These are phyloP conservation scores for Lagria hirta DNA, from an alignment of 2,888 invertebrate genomes.

Conservation along the genomic window DNA sequence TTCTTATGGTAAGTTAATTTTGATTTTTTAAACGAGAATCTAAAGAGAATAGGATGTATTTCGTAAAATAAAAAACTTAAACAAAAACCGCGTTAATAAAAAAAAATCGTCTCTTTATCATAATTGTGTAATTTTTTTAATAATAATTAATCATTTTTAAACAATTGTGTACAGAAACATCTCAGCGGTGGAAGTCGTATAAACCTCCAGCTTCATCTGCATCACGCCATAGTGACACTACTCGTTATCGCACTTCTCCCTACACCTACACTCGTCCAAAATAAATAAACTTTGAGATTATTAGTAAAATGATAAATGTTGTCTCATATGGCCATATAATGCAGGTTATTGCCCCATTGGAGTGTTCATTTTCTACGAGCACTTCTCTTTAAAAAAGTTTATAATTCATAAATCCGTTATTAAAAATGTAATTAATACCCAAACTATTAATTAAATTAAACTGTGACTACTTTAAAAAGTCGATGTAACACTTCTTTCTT, in stretches of 20 bases:
- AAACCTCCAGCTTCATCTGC: slow-evolving; percentile 57
- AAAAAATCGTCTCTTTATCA: slow-evolving; percentile 27
- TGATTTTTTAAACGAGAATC: slow-evolving; percentile 4
- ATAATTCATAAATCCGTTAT: too few relatives aligned
- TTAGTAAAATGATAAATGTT: slow-evolving; percentile 2
- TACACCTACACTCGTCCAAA: slow-evolving; percentile 61
- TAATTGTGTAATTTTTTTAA: slow-evolving; percentile 14
- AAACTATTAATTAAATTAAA: too few relatives aligned
- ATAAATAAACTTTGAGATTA: slow-evolving; percentile 58
- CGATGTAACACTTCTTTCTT: slow-evolving; percentile 23
- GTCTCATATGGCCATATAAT: slow-evolving; percentile 1
- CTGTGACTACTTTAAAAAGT: too few relatives aligned
- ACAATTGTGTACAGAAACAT: slow-evolving; percentile 56
- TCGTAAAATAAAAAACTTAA: slow-evolving; percentile 13
- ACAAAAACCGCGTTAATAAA: slow-evolving; percentile 10
- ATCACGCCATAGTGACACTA: slow-evolving; percentile 53
- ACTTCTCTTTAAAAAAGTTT: too few relatives aligned
- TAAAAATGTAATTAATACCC: too few relatives aligned
- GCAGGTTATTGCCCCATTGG: too few relatives aligned
- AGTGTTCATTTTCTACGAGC: too few relatives aligned
- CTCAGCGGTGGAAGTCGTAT: slow-evolving; percentile 62
- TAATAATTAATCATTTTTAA: too few relatives aligned
- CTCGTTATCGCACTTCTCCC: slow-evolving; percentile 62
- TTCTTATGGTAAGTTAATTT: slow-evolving; percentile 37
- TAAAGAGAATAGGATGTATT: slow-evolving; percentile 6